A percentile compares a stretch with the other conserved stretches of the same genome.
Conservation (phyloP, 1,140 invertebrate genomes). For the Aleiodes sp. region DNA sequence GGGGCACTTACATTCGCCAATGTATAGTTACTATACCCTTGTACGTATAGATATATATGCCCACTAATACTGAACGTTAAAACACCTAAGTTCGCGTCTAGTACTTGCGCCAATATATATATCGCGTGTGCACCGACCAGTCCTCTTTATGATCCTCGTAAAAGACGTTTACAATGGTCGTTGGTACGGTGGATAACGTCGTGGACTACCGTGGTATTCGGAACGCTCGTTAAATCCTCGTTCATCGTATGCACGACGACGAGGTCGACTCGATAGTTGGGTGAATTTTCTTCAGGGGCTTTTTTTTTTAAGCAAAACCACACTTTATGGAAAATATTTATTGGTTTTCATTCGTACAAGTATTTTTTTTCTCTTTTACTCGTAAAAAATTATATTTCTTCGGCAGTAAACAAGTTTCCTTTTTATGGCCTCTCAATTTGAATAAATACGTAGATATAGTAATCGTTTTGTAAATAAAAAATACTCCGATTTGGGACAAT, state of each 20-base stretch:
- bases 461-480: neutral
- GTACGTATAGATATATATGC: neutral
- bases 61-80: constrained; percentile 8
- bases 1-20: neutral
- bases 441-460: neutral
- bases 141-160: constrained; percentile 46
- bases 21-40: neutral
- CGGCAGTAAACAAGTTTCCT: constrained; percentile 20
- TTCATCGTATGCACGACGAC: neutral
- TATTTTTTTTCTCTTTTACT: constrained; percentile 21
- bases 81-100: constrained; percentile 28
- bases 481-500: neutral
- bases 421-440: neutral
- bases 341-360: constrained; percentile 20
- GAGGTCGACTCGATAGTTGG: constrained; percentile 12
- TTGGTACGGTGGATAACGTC: constrained; percentile 40
- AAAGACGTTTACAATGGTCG: constrained; percentile 47
- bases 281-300: constrained; percentile 13
- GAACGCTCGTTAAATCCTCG: constrained; percentile 48
- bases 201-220: constrained; percentile 41
- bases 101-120: constrained; percentile 26
- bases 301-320: constrained; percentile 27
- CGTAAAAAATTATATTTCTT: constrained; percentile 5
- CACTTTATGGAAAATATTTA: constrained; percentile 30
- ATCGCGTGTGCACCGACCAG: constrained; percentile 38